These are phyloP conservation scores for Oikopleura dioica DNA, from an alignment of 23 tunicate species.

Conservation along the genomic window DNA sequence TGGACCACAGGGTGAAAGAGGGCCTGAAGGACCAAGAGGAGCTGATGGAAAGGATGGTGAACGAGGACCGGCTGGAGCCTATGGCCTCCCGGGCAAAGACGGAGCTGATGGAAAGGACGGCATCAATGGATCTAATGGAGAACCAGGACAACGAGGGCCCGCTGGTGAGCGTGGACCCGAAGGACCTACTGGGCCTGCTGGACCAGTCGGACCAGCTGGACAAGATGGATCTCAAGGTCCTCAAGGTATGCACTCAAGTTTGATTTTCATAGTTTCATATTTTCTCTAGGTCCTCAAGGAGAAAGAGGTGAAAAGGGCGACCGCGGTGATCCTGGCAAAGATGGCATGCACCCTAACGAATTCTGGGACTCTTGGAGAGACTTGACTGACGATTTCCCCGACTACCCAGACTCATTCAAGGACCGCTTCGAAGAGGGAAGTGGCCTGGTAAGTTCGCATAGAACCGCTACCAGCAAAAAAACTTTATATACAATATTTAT, in stretches of 20 bases:
- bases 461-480: too few species aligned
- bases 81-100: not conserved
- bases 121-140: not conserved
- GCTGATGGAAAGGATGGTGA: not conserved
- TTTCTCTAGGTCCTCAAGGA: not conserved
- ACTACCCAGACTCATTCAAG: not conserved
- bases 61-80: conserved; percentile 1
- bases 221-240: too few species aligned
- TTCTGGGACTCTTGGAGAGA: conserved; percentile 11
- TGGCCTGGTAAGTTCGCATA: not conserved
- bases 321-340: not conserved
- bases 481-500: too few species aligned
- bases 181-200: too few species aligned
- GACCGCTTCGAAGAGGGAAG: not conserved
- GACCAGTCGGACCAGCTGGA: too few species aligned
- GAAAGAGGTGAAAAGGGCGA: not conserved
- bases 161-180: too few species aligned
- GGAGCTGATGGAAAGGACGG: not conserved
- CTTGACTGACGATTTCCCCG: not conserved
- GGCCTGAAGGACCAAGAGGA: not conserved
- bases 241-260: too few species aligned
- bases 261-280: too few species aligned
- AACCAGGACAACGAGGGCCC: not conserved
- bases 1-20: not conserved
- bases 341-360: not conserved